Evolutionary conservation across 2,113 vertebrate genomes (phyloP), one percentile per base, ranked within the genome.

Genomic region (Oostethus manadensis): DNA sequence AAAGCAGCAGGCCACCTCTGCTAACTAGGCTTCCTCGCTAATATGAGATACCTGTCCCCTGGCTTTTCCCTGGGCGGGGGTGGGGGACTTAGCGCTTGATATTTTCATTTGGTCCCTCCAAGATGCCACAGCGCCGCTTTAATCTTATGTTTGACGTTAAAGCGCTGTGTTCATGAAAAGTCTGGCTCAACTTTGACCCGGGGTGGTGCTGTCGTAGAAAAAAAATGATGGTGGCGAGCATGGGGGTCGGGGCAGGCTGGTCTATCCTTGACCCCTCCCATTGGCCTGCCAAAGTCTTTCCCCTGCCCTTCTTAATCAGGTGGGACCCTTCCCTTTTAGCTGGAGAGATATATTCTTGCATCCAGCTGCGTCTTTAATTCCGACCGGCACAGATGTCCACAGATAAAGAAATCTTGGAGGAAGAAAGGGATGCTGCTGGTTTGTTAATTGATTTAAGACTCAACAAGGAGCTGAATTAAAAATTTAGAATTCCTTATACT

Each of bases 121-220:
- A 92, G 89, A 91, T 70, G 85, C 74, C 86, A 89, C 92, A 87
- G 85, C 88, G 91, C 88, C 81, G 77, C 89, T 89, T 90, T 95
- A 92, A 95, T 96, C 92, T 93, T 89, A 86, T 89, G 91, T 92
- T 91, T 92, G 90, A 91, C 88, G 83, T 92, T 92, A 18, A 89
- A 87, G 90, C 88, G 70, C 78, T 85, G 81, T 89, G 92, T 93
- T 93, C 92, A 91, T 92, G 91, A 92, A 93, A 94, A 92, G 82
- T 91, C 89, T 78, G 29, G 0, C 38, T 89, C 92, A 95, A 91
- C 92, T 88, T 79, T 92, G 88, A 92, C 92, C 91, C 83, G 48
- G 61, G 89, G 88, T 91, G 88, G 83, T 89, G 88, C 83, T 89
- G 82, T 90, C 73, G 87, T 90, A 89, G 85, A 89, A 86, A 71